Percentiles rank a stretch among this genome's conserved stretches.
Conservation (phyloP, 2,113 vertebrate genomes). For the Laticauda colubrina region DNA sequence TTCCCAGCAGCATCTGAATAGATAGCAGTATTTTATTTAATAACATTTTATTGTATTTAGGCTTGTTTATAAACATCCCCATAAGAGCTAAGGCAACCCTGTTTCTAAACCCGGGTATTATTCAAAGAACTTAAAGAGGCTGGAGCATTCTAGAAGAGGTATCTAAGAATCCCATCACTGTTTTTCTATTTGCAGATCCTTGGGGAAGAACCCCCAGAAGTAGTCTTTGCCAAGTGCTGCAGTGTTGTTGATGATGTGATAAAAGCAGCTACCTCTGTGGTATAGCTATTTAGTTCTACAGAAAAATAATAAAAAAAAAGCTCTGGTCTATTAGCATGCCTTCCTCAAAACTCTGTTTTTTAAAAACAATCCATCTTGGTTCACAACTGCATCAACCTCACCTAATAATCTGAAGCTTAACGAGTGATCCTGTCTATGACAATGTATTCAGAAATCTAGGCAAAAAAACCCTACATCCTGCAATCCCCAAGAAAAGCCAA, state of each 20-base stretch:
- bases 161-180: not conserved
- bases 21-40: not conserved
- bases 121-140: not conserved
- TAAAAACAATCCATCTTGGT: not conserved
- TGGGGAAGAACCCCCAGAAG: not conserved
- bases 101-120: not conserved
- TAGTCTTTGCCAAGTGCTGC: not conserved
- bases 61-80: not conserved
- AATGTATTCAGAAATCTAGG: not conserved
- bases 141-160: not conserved
- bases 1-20: not conserved
- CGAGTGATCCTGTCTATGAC: too few species aligned
- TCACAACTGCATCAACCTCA: not conserved
- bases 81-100: not conserved
- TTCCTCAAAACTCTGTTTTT: not conserved
- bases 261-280: conserved; percentile 11
- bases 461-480: not conserved
- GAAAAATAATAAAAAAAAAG: not conserved
- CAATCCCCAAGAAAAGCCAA: not conserved
- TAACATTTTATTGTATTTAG: not conserved
- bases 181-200: not conserved
- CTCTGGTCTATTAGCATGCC: not conserved
- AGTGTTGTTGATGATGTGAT: not conserved
- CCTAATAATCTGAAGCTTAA: not conserved
- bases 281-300: not conserved